phyloP scores from a whole-genome alignment of 2,888 invertebrate genomes.

The Melinaea marsaeus region DNA sequence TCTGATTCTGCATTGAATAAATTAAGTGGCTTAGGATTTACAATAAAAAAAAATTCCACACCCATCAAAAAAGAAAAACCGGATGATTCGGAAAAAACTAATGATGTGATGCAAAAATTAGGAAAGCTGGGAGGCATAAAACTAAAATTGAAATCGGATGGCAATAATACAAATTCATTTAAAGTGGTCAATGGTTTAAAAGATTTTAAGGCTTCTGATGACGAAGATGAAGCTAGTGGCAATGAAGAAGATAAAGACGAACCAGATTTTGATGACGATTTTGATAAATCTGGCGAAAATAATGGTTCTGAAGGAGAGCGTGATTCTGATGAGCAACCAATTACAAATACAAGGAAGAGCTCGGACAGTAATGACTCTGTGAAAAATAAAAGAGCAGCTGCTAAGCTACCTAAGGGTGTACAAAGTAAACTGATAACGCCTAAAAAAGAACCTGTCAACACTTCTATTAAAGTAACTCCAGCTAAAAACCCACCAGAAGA shows the following conservation, averaged over 20 bases:
- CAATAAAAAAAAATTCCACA: constrained; percentile 63
- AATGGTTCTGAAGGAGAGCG: constrained; percentile 49
- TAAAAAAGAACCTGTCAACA: constrained; percentile 40
- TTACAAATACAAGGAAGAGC: constrained; percentile 35
- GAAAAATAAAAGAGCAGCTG: constrained; percentile 34
- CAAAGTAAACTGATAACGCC: constrained; percentile 40
- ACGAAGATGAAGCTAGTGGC: constrained; percentile 57
- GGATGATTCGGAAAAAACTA: constrained; percentile 39
- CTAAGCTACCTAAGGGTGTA: constrained; percentile 43
- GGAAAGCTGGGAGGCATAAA: constrained; percentile 70
- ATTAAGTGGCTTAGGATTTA: constrained; percentile 67
- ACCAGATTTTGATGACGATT: constrained; percentile 43
- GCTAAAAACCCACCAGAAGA: constrained; percentile 40
- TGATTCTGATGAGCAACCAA: constrained; percentile 38
- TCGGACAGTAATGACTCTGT: constrained; percentile 48
- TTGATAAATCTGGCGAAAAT: constrained; percentile 34
- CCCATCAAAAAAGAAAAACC: constrained; percentile 61
- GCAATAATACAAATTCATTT: constrained; percentile 59
- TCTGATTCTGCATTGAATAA: constrained; percentile 61
- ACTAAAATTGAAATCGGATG: constrained; percentile 69
- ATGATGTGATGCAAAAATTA: constrained; percentile 61
- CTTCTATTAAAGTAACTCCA: constrained; percentile 39
- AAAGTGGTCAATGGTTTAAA: constrained; percentile 69
- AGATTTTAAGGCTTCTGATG: constrained; percentile 68
- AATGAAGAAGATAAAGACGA: constrained; percentile 51